phyloP scores from a whole-genome alignment of 1,140 invertebrate genomes.

The Zaprionus taronus region DNA sequence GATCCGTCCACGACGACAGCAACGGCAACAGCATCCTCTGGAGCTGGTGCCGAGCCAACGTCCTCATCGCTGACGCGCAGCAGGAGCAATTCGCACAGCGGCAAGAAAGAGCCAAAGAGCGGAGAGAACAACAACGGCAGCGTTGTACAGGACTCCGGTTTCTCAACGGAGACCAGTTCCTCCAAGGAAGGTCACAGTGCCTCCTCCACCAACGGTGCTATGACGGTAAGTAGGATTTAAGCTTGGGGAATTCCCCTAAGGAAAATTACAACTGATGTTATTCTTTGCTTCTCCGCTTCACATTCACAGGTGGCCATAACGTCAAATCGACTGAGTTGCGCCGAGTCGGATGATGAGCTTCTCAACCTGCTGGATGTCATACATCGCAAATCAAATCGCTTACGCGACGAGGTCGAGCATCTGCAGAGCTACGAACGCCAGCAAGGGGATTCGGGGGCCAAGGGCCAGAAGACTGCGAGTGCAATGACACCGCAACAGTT shows the following conservation, averaged over 20 bases:
- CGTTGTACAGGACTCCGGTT: constrained; percentile 93
- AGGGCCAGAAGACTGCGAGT: constrained; percentile 33
- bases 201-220: constrained; percentile 83
- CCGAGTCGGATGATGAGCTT: constrained; percentile 91
- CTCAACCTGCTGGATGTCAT: constrained; percentile 94
- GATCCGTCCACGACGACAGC: constrained; percentile 76
- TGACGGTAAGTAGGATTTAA: constrained; percentile 59
- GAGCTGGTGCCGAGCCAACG: constrained; percentile 58
- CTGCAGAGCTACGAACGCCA: constrained; percentile 77
- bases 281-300: neutral
- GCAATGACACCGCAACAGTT: constrained; percentile 78
- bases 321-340: constrained; percentile 75
- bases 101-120: constrained; percentile 85
- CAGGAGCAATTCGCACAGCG: constrained; percentile 88
- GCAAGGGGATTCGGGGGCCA: constrained; percentile 25
- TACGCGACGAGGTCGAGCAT: constrained; percentile 90
- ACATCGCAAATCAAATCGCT: constrained; percentile 90
- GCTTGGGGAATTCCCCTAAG: neutral
- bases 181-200: constrained; percentile 90
- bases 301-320: constrained; percentile 70
- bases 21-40: constrained; percentile 21
- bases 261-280: neutral
- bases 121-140: constrained; percentile 86
- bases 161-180: constrained; percentile 92
- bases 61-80: constrained; percentile 87